Evolutionary conservation across 2,113 vertebrate genomes (phyloP).

Genomic region (Garra rufa): DNA sequence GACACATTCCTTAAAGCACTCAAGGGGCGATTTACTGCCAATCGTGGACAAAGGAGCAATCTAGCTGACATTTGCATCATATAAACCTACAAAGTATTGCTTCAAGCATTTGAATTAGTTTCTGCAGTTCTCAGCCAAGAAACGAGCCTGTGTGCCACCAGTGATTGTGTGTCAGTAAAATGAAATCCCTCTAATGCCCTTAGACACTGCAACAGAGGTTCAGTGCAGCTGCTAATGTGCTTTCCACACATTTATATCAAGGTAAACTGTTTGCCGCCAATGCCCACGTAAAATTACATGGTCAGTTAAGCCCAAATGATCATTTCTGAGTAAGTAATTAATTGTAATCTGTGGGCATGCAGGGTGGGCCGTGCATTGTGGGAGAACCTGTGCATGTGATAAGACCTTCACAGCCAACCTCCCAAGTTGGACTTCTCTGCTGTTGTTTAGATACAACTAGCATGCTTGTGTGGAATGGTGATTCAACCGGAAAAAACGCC

Average conservation of each 20-base stretch:
- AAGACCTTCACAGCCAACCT: neutral
- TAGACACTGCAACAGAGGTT: conserved; percentile 4
- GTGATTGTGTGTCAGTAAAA: conserved; percentile 45
- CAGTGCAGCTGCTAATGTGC: conserved; percentile 40
- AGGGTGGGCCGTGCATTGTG: conserved; percentile 5
- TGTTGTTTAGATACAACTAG: conserved; percentile 5
- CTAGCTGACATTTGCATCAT: conserved; percentile 36
- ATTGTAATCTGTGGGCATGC: conserved; percentile 39
- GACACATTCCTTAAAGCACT: conserved; percentile 38
- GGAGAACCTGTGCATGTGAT: neutral
- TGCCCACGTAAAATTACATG: conserved; percentile 55
- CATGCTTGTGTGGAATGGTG: conserved; percentile 13
- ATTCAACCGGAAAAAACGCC: conserved; percentile 35
- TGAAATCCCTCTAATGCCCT: conserved; percentile 44
- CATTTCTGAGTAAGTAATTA: conserved; percentile 54
- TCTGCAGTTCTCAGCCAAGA: neutral
- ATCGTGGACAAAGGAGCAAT: conserved; percentile 22
- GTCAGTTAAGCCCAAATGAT: conserved; percentile 60
- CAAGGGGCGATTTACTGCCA: conserved; percentile 23
- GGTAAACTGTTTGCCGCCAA: conserved; percentile 40
- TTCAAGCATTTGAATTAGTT: conserved; percentile 7
- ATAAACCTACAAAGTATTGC: conserved; percentile 22
- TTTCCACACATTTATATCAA: conserved; percentile 44
- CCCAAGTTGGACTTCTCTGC: neutral
- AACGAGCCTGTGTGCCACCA: neutral